Conservation (phyloP, 2,113 vertebrate genomes). For the Ictalurus furcatus region DNA sequence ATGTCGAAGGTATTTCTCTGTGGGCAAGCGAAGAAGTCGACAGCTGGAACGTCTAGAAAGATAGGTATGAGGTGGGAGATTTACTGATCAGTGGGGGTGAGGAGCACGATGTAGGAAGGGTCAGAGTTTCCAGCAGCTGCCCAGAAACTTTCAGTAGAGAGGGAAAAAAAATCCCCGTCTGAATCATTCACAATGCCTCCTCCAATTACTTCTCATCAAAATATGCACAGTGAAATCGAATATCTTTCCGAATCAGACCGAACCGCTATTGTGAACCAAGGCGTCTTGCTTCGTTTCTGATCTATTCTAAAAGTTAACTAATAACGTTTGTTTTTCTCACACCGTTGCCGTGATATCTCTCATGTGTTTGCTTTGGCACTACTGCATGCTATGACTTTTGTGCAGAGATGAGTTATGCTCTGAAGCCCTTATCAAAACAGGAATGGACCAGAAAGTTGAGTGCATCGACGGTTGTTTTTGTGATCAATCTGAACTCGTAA, state of each 20-base stretch:
- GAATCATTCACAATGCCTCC: conserved; percentile 6
- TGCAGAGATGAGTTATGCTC: conserved; percentile 58
- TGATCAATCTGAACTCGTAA: conserved; percentile 56
- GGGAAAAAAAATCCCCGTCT: not conserved
- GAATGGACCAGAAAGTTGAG: conserved; percentile 44
- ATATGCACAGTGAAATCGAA: not conserved
- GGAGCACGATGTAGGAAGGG: conserved; percentile 6
- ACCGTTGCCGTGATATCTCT: conserved; percentile 58
- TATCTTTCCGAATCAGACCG: conserved; percentile 5
- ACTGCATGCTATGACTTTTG: conserved; percentile 49
- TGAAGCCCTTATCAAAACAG: conserved; percentile 51
- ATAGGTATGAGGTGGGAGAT: conserved; percentile 17
- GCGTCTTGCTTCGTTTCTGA: not conserved
- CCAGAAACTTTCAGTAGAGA: not conserved
- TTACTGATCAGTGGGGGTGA: conserved; percentile 35
- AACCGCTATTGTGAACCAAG: not conserved
- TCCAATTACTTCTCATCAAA: conserved; percentile 27
- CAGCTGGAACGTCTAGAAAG: conserved; percentile 38
- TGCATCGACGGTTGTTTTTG: conserved; percentile 39
- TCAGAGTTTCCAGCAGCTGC: conserved; percentile 44
- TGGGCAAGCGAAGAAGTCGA: conserved; percentile 24
- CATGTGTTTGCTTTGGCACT: conserved; percentile 69
- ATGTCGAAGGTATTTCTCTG: conserved; percentile 31
- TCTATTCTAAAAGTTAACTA: not conserved
- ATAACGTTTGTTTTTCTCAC: conserved; percentile 28